Evolutionary conservation across 2,113 vertebrate genomes (phyloP), one percentile per base, ranked within the genome.

Genomic region (Dipodomys stephensi): DNA sequence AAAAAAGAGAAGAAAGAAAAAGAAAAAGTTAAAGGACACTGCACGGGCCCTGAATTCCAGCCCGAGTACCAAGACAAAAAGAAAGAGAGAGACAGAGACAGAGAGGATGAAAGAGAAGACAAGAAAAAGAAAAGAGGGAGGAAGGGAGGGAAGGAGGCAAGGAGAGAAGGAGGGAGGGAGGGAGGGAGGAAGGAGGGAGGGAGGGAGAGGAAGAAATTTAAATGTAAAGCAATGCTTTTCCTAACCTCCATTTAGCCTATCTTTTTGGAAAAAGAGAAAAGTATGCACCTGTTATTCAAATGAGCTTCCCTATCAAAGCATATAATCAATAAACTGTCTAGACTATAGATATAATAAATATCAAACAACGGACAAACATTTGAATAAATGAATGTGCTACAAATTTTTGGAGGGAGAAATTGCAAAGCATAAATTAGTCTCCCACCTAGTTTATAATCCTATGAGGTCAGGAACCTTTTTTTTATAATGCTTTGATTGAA

Each of bases 321-420:
- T 7, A 88, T 71, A 91, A 88, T 10, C 65, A 90, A 88, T 49
- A 92, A 82, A 74, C 16, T 93, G 27, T 62, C 79, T 83, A 76
- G 18, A 30, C 22, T 83, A 8, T 30, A 87, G 11, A 88, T 27
- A 86, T 39, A 71, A 82, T 76, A 91, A 94, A 83, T 49, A 57
- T 30, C 46, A 88, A 22, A 27, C 64, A 84, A 35, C 92, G 73
- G 67, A 85, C 49, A 82, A 91, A 65, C 39, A 86, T 46, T 27
- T 89, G 3, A 57, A 7, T 68, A 4, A 84, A 87, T 83, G 73
- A 96, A 95, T 39, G 44, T 72, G 9, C 53, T 76, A 65, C 25
- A 2, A 32, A 78, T 53, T 90, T 87, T 83, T 86, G 86, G 73
- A 65, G 32, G 57, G 20, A 95, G 72, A 95, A 92, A 82, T 49